Percentiles rank a stretch among this genome's conserved stretches.
Evolutionary conservation across 2,888 invertebrate genomes (phyloP).

Genomic region (Tortricodes alternella): DNA sequence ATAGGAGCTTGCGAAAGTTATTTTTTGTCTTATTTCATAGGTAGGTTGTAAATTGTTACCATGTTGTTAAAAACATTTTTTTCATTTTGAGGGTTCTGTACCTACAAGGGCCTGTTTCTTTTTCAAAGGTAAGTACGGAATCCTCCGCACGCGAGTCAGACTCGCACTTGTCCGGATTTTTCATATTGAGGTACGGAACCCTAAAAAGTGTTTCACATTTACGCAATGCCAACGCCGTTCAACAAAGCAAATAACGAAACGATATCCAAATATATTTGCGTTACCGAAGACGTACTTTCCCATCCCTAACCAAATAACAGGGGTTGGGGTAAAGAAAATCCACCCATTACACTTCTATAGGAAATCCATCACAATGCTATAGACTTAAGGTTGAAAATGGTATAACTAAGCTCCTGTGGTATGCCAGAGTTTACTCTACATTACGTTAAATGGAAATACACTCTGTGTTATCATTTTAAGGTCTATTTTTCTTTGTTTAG

Average conservation of each 20-base stretch:
- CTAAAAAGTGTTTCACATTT: not conserved
- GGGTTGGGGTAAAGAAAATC: constrained; percentile 49
- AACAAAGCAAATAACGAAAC: constrained; percentile 7
- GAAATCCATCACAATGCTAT: not conserved
- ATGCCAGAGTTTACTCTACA: not conserved
- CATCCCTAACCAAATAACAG: constrained; percentile 40
- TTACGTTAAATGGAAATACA: not conserved
- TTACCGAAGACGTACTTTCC: constrained; percentile 23
- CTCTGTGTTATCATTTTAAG: constrained; percentile 12
- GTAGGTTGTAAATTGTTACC: no score
- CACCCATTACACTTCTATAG: constrained; percentile 38
- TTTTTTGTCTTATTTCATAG: no score
- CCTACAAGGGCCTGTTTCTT: no score
- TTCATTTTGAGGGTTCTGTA: no score
- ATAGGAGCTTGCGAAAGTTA: no score
- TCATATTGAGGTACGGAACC: no score
- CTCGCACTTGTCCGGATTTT: no score
- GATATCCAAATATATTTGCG: no score
- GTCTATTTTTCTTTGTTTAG: constrained; percentile 34
- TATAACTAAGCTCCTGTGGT: not conserved
- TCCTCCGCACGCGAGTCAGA: no score
- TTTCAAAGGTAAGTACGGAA: no score
- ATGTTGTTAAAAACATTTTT: no score
- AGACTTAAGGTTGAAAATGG: not conserved
- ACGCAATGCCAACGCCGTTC: not conserved